Percentiles rank a stretch among this genome's conserved stretches.
Evolutionary conservation across 2,888 invertebrate genomes (phyloP).

Genomic region (Drosophila austrosaltans): DNA sequence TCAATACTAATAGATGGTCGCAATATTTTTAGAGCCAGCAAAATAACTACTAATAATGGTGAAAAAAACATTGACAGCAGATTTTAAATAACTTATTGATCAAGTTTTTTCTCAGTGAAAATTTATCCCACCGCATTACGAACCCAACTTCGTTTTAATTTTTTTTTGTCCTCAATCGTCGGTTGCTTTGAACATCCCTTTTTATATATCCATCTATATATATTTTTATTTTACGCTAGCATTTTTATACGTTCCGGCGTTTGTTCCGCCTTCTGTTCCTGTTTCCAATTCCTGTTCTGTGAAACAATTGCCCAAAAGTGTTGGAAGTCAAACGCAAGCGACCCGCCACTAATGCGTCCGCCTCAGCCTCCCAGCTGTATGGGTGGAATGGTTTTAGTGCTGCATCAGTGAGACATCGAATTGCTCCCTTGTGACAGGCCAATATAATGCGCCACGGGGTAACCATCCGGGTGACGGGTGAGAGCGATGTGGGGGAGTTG

Average conservation of each 20-base stretch:
- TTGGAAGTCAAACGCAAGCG: slow-evolving; percentile 81
- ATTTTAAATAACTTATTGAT: too few species aligned
- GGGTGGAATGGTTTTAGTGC: slow-evolving; percentile 11
- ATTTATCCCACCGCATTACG: slow-evolving; percentile 12
- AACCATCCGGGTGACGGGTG: slow-evolving; percentile 37
- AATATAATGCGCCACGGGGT: slow-evolving; percentile 83
- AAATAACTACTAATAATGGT: too few species aligned
- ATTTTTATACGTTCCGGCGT: slow-evolving; percentile 82
- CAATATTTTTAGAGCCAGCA: too few species aligned
- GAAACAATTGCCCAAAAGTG: slow-evolving; percentile 80
- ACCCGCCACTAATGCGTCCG: slow-evolving; percentile 79
- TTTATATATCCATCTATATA: slow-evolving; percentile 20
- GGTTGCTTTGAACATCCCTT: slow-evolving; percentile 71
- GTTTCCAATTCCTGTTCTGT: slow-evolving; percentile 63
- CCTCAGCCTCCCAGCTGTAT: slow-evolving; percentile 28
- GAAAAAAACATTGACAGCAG: too few species aligned
- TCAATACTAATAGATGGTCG: too few species aligned
- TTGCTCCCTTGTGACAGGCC: slow-evolving; percentile 84
- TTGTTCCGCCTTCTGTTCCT: slow-evolving; percentile 83
- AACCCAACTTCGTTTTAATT: slow-evolving; percentile 10
- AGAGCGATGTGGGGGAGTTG: slow-evolving; percentile 6
- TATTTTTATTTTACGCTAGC: slow-evolving; percentile 43
- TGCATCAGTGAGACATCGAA: slow-evolving; percentile 69
- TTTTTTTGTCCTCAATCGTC: slow-evolving; percentile 14
- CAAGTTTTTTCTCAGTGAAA: slow-evolving; percentile 6